Evolutionary conservation across 2,113 vertebrate species (phyloP), one percentile per base, ranked within the genome.

Genomic region (Thinocorus orbignyianus): DNA sequence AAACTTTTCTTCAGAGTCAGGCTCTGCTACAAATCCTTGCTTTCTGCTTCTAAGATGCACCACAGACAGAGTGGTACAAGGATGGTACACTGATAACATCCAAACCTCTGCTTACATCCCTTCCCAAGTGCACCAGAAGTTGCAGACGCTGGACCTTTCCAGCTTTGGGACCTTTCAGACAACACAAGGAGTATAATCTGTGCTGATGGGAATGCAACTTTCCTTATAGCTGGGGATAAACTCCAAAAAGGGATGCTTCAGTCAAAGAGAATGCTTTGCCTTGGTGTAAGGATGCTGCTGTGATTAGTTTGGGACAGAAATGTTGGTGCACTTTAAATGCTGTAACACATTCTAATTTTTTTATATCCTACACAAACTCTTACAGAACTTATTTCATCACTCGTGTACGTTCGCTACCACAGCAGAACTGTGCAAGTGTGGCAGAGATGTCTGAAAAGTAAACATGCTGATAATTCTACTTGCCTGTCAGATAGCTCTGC

Each of bases 391-490:
- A 6, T 72, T 23, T 90, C 39, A 19, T 81, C 28, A 14, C n/a
- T 92, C 28, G 6, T 19, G 15, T 60, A 6, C 35, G 57, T 70
- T 64, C 66, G 68, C 88, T 86, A 81, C 42, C 64, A 30, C 69
- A 81, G 83, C 91, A 95, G 51, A 94, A 68, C 46, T 66, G 31
- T 61, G n/a, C 22, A 65, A 86, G 76, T 68, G 73, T 68, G 65
- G 61, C 69, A 74, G 95, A 92, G 73, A 89, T 81, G 73, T 92
- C 44, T 92, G 86, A 95, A 92, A 95, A 95, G 76, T 69, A 92
- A 95, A 95, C 70, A 87, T 48, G 33, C 91, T 92, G 94, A 91
- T 95, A 93, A 94, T 74, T 77, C 42, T 64, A 60, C 61, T 86
- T 81, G 65, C 65, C 71, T 92, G 81, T 60, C 88, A 91, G 35